phyloP scores from a whole-genome alignment of 1,140 invertebrate species.

The Drosophila auraria region DNA sequence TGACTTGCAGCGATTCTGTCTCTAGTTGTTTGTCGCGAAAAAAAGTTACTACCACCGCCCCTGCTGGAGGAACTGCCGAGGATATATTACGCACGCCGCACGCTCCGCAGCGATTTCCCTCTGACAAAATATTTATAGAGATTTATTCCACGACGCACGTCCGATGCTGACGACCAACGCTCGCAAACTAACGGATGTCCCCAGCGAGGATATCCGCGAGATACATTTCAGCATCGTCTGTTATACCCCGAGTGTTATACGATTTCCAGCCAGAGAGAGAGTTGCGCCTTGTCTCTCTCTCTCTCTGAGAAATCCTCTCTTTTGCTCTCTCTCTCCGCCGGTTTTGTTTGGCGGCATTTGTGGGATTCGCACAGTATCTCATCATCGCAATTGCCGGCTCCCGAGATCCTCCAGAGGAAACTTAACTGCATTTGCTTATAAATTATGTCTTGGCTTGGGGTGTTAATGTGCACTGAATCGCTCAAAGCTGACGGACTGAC shows the following conservation, averaged over 20 bases:
- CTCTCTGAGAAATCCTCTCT: neutral
- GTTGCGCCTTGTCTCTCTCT: neutral
- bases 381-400: conserved; percentile 20
- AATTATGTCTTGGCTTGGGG: conserved; percentile 49
- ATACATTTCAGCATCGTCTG: conserved; percentile 23
- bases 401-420: conserved; percentile 35
- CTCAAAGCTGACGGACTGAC: conserved; percentile 19
- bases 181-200: conserved; percentile 62
- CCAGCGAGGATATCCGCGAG: conserved; percentile 20
- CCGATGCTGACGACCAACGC: conserved; percentile 70
- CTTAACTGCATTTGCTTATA: conserved; percentile 64
- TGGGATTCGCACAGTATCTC: conserved; percentile 18
- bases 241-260: conserved; percentile 36
- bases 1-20: neutral
- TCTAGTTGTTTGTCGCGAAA: conserved; percentile 12
- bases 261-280: conserved; percentile 44
- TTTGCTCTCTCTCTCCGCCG: conserved; percentile 5
- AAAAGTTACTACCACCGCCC: conserved; percentile 11
- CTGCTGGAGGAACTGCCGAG: neutral
- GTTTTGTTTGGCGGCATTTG: conserved; percentile 66
- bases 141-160: conserved; percentile 55
- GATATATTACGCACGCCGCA: conserved; percentile 38
- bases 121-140: conserved; percentile 2
- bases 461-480: conserved; percentile 31
- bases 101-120: conserved; percentile 22